These are phyloP conservation scores for Bruchidius siliquastri DNA, from an alignment of 2,888 invertebrate genomes.

Conservation along the genomic window DNA sequence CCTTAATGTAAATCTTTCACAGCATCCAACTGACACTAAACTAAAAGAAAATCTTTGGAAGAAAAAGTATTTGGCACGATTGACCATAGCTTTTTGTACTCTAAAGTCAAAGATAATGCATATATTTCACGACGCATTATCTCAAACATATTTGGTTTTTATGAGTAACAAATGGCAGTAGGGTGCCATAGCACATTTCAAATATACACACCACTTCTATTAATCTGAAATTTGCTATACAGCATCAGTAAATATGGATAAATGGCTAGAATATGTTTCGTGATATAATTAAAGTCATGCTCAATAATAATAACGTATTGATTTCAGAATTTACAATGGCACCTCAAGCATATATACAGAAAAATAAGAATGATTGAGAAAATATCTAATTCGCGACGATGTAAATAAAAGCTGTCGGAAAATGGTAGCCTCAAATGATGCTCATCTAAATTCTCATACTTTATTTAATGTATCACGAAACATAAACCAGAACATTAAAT, in stretches of 20 bases:
- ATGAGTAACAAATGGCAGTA: background rate
- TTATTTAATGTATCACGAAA: background rate
- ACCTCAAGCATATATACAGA: too few species aligned
- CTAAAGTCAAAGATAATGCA: background rate
- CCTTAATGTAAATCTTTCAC: constrained; percentile 7
- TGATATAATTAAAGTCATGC: background rate
- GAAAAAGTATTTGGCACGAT: background rate
- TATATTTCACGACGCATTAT: background rate
- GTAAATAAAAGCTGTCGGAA: too few species aligned
- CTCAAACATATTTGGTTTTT: background rate
- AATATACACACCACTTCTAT: background rate
- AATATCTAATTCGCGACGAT: too few species aligned
- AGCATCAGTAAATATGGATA: background rate
- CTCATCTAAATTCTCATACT: too few species aligned
- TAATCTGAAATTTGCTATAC: background rate
- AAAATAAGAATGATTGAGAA: too few species aligned
- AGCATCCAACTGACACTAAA: constrained; percentile 6
- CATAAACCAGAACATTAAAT: background rate
- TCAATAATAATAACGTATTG: background rate
- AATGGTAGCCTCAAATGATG: too few species aligned
- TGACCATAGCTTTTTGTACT: background rate
- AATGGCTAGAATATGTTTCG: background rate
- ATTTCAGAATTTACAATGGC: background rate
- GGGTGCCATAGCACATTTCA: background rate
- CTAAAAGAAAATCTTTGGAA: constrained; percentile 8